Evolutionary conservation across 2,797 vertebrate genomes (phyloP), one percentile per base, ranked within the genome.

Genomic region (Falco concolor): DNA sequence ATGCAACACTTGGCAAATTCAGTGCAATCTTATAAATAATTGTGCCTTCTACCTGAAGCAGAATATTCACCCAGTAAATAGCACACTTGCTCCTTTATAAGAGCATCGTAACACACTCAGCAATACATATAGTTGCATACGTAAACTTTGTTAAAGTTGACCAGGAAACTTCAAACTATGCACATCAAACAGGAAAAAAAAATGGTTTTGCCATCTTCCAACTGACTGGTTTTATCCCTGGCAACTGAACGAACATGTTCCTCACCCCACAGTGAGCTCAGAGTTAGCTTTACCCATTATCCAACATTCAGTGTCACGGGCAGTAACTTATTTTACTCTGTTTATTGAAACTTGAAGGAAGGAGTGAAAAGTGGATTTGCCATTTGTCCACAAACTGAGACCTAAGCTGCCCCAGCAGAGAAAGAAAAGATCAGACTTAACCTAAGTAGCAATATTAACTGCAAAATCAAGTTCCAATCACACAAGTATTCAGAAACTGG

Each of bases 41-140:
- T 38, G 9, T 53, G 38, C 23, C 38, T 81, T 70, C 57, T 22
- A 57, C 21, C 19, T 63, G 47, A 68, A 53, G 23, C 5, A n/a
- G 8, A 74, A 56, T 20, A 84, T 36, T 56, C 18, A 32, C 53
- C 56, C 53, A 40, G 21, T 23, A 74, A 80, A 74, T 22, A 53
- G 45, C 28, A 38, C 15, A 15, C 17, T 22, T 9, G 16, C 61
- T 74, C 42, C 19, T 25, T 23, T 64, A 4, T 30, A 80, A 67
- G 12, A 82, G 34, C 13, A 74, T 5, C 4, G 1, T 10, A 80
- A 52, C 30, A 57, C 15, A n/a, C 42, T 34, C 38, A 44, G 12
- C 25, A 83, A 49, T 59, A 77, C 21, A 52, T 25, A 14, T 0
- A 79, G 22, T 30, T 63, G n/a, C 3, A 0, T 3, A n/a, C 0